Evolutionary conservation across 2,797 vertebrate genomes (phyloP).

Genomic region (Notolepis coatsorum): DNA sequence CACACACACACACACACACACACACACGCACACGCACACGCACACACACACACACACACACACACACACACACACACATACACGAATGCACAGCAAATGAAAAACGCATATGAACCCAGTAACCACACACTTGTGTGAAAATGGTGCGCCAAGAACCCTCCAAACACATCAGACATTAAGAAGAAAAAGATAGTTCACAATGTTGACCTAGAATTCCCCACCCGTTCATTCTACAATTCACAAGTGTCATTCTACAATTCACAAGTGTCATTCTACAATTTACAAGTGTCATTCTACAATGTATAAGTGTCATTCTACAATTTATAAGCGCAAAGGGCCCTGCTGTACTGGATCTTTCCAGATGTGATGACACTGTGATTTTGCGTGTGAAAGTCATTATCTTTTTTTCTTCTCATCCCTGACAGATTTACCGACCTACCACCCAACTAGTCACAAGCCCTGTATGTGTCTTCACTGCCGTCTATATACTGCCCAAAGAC

Average conservation of each 20-base stretch:
- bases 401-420: constrained; percentile 5
- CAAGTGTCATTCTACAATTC: not conserved
- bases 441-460: not conserved
- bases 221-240: not conserved
- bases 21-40: not conserved
- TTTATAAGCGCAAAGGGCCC: constrained; percentile 9
- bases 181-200: not conserved
- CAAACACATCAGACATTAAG: not conserved
- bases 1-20: not conserved
- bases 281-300: no score
- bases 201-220: no score
- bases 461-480: not conserved
- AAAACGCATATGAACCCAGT: not conserved
- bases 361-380: not conserved
- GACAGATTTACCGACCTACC: not conserved
- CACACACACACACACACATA: not conserved
- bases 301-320: not conserved
- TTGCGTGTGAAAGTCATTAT: constrained; percentile 9
- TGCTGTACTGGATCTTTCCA: no score
- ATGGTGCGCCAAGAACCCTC: not conserved
- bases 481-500: not conserved
- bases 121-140: not conserved
- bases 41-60: constrained; percentile 3
- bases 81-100: not conserved
- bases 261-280: no score